Evolutionary conservation across 1,140 invertebrate genomes (phyloP), one percentile per base, ranked within the genome.

Genomic region (Saccostrea echinata): DNA sequence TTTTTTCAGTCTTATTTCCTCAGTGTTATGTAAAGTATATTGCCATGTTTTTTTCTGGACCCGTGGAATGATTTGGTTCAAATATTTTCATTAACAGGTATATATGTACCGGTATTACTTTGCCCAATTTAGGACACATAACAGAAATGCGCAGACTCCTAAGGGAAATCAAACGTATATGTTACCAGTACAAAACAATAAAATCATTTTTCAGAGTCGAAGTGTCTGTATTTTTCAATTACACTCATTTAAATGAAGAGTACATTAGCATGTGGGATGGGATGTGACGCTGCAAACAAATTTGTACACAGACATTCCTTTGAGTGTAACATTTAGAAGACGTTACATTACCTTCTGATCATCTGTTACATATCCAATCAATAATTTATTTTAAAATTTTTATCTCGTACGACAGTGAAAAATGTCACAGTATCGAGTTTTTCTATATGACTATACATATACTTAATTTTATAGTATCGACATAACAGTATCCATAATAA

Each of bases 311-410:
- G 3, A 6, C 18, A n/a, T 21, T 57, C 18, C 4, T 21, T 61
- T 61, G n/a, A 21, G 55, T 61, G 18, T 61, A 21, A 61, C 18
- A 21, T 61, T 61, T 21, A 43, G 43, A 43, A 43, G 43, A 43
- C 9, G 43, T 43, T 9, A 43, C 43, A 61, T 61, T 9, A 43
- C 43, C 18, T 61, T 18, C 18, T 30, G 30, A 33, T 76, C 68
- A 76, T 30, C 24, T 76, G 68, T 76, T 76, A 76, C 68, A 76
- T 76, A 76, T 76, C 16, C 16, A 30, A 76, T 76, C 68, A 33
- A 71, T 71, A 30, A 16, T 64, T 33, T 76, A 30, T 33, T 76
- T 30, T n/a, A 64, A 64, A 18, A 4, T 21, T 2, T 64, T 64
- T 76, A 33, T 12, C 27, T 33, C 68, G 21, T 27, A 33, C 27